A percentile compares a stretch with the other conserved stretches of the same genome.
phyloP scores from a whole-genome alignment of 2,113 vertebrate genomes.

The Sinocyclocheilus rhinocerous region DNA sequence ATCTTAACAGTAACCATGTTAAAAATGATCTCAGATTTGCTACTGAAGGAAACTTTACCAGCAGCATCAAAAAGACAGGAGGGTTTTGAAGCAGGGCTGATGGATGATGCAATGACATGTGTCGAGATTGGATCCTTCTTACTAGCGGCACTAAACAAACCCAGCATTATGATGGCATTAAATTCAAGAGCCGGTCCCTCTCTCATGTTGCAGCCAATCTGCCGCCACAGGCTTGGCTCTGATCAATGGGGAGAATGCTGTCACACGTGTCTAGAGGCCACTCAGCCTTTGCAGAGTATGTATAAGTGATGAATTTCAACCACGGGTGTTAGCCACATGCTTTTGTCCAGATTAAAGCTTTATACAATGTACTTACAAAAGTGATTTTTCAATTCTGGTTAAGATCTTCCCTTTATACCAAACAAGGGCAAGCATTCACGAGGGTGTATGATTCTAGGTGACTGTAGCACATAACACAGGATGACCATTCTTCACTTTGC shows the following conservation, averaged over 20 bases:
- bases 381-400: background rate
- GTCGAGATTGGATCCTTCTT: conserved; percentile 29
- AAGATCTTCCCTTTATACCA: background rate
- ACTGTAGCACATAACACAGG: background rate
- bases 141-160: conserved; percentile 27
- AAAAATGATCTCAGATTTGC: background rate
- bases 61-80: conserved; percentile 4
- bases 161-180: conserved; percentile 36
- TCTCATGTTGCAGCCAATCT: conserved; percentile 33
- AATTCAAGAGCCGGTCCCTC: conserved; percentile 32
- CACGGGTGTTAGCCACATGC: background rate
- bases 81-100: conserved; percentile 16
- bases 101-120: conserved; percentile 42
- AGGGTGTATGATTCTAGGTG: background rate
- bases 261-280: conserved; percentile 21
- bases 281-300: conserved; percentile 16
- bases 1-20: background rate
- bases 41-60: conserved; percentile 3
- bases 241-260: conserved; percentile 8
- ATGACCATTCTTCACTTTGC: background rate
- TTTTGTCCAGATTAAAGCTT: conserved; percentile 51
- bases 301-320: conserved; percentile 5
- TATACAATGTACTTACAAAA: conserved; percentile 45
- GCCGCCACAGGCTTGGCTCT: conserved; percentile 20
- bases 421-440: background rate